Base-by-base conservation (phyloP, 2,113 vertebrate species). In the Leptodactylus fuscus region DNA sequence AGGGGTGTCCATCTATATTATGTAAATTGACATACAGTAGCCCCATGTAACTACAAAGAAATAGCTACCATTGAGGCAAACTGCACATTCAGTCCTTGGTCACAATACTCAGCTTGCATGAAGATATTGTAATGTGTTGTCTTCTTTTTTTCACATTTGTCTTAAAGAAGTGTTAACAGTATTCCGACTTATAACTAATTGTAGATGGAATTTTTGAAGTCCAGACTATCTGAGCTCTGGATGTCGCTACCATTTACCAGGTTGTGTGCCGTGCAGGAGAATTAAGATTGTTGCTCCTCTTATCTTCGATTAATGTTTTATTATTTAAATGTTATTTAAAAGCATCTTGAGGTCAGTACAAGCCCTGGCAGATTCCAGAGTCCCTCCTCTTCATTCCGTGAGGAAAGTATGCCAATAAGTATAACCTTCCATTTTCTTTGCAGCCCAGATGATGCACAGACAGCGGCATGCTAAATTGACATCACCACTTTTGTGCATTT, bases 321-420 rank as follows among this genome's bases (percentile, higher is more conserved):
- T 82, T 82, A 82, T 82, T 73, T 81, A 81, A 69, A 32, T 29
- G 27, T 67, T 69, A 81, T 65, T 81, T 82, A 82, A 73, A 82
- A 73, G 81, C 67, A 82, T 58, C 51, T 38, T 53, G 67, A 73
- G 81, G 69, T 73, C 34, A 55, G 81, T n/a, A 16, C n/a, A 44
- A 80, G n/a, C 22, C 29, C 29, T 76, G 48, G 27, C 48, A 78
- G 44, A 32, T 10, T 76, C 8, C 49, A 13, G 36, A 62, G 53
- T 80, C 22, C 36, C 22, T 41, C 51, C 55, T 62, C 36, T 80
- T n/a, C 36, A 38, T 10, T 8, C 13, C 41, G 22, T 16, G 10
- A 58, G 53, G 16, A 18, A 41, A 80, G 20, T 15, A n/a, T 44
- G 53, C 53, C 12, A 29, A 22, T 34, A 34, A 77, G 32, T n/a